These are phyloP conservation scores for Bettongia penicillata DNA, from an alignment of 2,113 vertebrate genomes.

Conservation along the genomic window DNA sequence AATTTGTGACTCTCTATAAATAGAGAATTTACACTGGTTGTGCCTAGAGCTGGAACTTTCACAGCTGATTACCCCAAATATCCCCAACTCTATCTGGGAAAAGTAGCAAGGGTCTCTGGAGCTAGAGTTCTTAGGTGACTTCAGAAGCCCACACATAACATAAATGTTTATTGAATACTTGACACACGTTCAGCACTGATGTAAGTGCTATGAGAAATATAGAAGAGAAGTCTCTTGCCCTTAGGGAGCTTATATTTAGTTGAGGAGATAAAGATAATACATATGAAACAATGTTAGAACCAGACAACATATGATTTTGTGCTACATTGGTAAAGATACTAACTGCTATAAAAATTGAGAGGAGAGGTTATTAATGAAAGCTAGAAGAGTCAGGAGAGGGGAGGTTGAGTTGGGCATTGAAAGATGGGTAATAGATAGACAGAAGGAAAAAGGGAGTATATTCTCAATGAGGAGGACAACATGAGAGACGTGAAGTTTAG, in stretches of 20 bases:
- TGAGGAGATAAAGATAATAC: background rate
- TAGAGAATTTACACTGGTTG: background rate
- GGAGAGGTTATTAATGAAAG: background rate
- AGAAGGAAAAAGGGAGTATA: background rate
- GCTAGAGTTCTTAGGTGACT: background rate
- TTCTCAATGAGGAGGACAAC: too few species aligned
- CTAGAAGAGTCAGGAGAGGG: background rate
- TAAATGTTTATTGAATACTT: background rate
- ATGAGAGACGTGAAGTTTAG: too few species aligned
- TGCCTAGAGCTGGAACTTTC: background rate
- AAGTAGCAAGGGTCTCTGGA: background rate
- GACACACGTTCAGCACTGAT: background rate
- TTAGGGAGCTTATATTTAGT: background rate
- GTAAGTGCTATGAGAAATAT: background rate
- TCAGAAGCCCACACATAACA: background rate
- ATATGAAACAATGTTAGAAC: background rate
- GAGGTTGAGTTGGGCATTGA: background rate
- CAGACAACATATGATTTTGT: background rate
- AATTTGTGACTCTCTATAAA: background rate
- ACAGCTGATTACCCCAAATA: background rate
- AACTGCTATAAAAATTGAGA: background rate
- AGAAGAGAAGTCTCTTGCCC: background rate
- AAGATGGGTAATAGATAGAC: too few species aligned
- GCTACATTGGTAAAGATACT: background rate
- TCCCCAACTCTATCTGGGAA: background rate